Evolutionary conservation across 2,888 invertebrate genomes (phyloP).

Genomic region (Leptopterna dolabrata): DNA sequence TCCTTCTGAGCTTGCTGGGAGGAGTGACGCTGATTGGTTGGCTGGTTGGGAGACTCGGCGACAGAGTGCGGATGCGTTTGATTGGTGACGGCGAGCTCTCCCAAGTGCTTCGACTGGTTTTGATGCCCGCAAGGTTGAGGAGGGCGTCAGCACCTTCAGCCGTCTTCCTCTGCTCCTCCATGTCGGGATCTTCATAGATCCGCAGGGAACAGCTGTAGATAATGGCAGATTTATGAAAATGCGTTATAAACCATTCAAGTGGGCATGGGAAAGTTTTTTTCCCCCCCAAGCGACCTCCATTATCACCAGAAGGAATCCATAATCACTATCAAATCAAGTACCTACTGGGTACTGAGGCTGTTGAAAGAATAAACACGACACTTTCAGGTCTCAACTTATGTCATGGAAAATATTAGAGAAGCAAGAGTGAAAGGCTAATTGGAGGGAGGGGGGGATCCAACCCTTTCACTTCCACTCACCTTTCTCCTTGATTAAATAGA

Average conservation of each 20-base stretch:
- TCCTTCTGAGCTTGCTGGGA: slow-evolving; percentile 43
- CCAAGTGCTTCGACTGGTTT: slow-evolving; percentile 63
- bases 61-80: slow-evolving; percentile 46
- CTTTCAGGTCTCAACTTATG: no score
- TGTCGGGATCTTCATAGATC: slow-evolving; percentile 57
- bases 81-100: slow-evolving; percentile 11
- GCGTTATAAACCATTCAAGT: background rate
- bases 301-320: no score
- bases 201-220: slow-evolving; percentile 53
- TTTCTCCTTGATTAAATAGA: no score
- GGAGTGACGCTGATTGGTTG: slow-evolving; percentile 23
- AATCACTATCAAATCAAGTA: no score
- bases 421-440: no score
- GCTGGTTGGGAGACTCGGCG: slow-evolving; percentile 26
- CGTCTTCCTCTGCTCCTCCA: slow-evolving; percentile 77
- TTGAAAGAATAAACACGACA: no score
- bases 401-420: no score
- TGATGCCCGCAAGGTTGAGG: slow-evolving; percentile 78
- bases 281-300: no score
- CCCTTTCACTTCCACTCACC: no score
- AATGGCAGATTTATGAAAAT: background rate
- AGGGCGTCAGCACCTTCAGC: slow-evolving; percentile 84
- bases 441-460: no score
- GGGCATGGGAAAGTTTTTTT: background rate
- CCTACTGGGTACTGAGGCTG: no score